Base-by-base conservation (phyloP, 2,888 invertebrate species). In the Pammene fasciana region DNA sequence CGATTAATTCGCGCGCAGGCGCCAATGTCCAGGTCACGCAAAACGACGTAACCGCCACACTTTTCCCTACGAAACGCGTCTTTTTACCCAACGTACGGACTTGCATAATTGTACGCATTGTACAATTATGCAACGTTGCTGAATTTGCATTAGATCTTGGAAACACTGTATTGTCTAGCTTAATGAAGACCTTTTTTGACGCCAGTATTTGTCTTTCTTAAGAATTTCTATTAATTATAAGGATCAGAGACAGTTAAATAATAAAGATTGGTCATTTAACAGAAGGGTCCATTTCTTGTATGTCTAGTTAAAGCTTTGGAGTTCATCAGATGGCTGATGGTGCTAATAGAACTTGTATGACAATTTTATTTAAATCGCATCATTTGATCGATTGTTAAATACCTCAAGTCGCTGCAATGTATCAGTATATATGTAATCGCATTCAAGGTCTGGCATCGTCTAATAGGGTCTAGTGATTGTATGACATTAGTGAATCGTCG, bases 111-210 rank as follows among this genome's bases (percentile, higher is more conserved):
- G 38, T 48, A 38, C 38, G 38, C 50, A 18, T 38, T 16, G 16
- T 16, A 50, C 61, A 61, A 61, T 61, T 61, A 61, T 61, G 48
- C 61, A 50, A 61, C 50, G 16, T 48, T 38, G 50, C 38, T 38
- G 36, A 56, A 65, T 65, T 59, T 66, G 57, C 66, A 57, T 50
- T 26, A 41, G 41, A 66, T 66, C 66, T 59, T 57, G 57, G 57
- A 34, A 65, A 36, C 48, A 14, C 57, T 59, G 57, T 66, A 45
- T 55, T 65, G 61, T 61, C 38, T 36, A 61, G 14, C 14, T 61
- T 38, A 38, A 38, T 48, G 36, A 48, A 36, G 36, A 36, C 16
- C 11, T 50, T 61, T 61, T 61, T 60, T 61, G 5, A 38, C 13
- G 48, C 48, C 9, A 48, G 9, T 48, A 16, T 16, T 48, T 48